These are phyloP conservation scores for Anas capensis DNA, from an alignment of 2,797 vertebrate genomes.

Conservation along the genomic window DNA sequence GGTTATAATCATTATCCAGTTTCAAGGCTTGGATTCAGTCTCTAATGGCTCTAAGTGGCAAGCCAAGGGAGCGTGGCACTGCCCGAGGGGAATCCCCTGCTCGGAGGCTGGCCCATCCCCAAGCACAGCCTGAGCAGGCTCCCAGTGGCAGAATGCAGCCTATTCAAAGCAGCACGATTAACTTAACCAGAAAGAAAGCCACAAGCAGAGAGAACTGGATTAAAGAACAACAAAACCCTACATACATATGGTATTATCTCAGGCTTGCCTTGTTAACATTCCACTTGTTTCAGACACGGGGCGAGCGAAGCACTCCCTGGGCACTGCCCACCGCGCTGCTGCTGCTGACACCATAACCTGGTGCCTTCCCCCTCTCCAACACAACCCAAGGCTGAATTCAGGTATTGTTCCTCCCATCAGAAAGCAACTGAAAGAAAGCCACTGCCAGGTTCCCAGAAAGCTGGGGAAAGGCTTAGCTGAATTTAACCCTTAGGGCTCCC, in stretches of 20 bases:
- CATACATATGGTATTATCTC: constrained; percentile 50
- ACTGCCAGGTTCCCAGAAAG: constrained; percentile 63
- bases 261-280: constrained; percentile 68
- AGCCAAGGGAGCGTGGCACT: not conserved
- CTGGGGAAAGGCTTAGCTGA: constrained; percentile 14
- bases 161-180: constrained; percentile 61
- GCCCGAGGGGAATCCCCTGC: not conserved
- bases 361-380: constrained; percentile 29
- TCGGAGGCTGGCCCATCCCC: constrained; percentile 35
- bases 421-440: constrained; percentile 60
- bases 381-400: constrained; percentile 59
- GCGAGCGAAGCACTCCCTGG: constrained; percentile 17
- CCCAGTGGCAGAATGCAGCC: constrained; percentile 39
- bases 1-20: not conserved
- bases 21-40: not conserved
- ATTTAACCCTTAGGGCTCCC: constrained; percentile 55
- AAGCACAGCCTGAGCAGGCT: constrained; percentile 10
- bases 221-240: constrained; percentile 62
- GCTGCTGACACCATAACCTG: constrained; percentile 55
- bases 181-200: constrained; percentile 60
- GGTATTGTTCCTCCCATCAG: constrained; percentile 60
- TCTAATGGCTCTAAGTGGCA: not conserved
- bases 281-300: constrained; percentile 41
- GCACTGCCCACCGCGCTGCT: not conserved
- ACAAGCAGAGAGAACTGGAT: constrained; percentile 68